Evolutionary conservation across 2,797 vertebrate species (phyloP).

Genomic region (Karalla daura): DNA sequence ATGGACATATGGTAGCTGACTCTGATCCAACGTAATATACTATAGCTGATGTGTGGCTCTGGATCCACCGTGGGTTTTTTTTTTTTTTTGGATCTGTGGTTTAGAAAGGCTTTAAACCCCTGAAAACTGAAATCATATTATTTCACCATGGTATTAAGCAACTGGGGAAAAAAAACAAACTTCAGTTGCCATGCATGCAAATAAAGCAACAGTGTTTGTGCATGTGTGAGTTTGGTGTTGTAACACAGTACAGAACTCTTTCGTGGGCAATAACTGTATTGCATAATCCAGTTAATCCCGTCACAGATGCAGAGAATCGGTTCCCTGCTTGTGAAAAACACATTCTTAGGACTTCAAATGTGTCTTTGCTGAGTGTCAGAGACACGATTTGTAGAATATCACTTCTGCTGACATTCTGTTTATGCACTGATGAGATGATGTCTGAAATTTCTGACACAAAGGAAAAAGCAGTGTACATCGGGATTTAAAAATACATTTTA

Average conservation of each 20-base stretch:
- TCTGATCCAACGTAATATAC: background rate
- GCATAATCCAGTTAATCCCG: background rate
- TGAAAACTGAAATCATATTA: background rate
- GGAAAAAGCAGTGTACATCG: background rate
- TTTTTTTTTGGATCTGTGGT: too few relatives aligned
- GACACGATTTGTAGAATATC: background rate
- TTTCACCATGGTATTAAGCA: background rate
- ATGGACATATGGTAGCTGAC: constrained; percentile 9
- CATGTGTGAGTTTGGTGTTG: too few relatives aligned
- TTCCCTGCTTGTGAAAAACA: background rate
- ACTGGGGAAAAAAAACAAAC: background rate
- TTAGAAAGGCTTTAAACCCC: constrained; percentile 2
- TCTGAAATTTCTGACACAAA: background rate
- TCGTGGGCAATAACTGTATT: background rate
- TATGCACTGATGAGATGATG: background rate
- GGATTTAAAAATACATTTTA: background rate
- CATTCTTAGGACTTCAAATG: background rate
- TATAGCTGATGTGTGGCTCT: constrained; percentile 2
- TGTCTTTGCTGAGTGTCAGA: constrained; percentile 1
- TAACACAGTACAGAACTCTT: background rate
- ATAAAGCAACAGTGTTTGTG: too few relatives aligned
- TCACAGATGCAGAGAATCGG: background rate
- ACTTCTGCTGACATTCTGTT: background rate
- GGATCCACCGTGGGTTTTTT: background rate
- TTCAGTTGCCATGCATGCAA: too few relatives aligned